Evolutionary conservation across 2,888 invertebrate species (phyloP).

Genomic region (Nephrotoma guestfalica): DNA sequence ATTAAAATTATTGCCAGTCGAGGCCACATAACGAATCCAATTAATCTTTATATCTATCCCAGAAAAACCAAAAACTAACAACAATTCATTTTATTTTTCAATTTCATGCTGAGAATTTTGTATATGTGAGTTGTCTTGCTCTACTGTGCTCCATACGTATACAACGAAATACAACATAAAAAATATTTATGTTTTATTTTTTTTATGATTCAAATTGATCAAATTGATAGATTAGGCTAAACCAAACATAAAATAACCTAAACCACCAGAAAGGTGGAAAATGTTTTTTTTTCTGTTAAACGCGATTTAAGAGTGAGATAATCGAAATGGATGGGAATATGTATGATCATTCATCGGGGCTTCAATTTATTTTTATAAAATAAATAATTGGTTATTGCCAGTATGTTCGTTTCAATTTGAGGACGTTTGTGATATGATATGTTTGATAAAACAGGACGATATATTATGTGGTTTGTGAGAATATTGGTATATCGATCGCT

Average conservation of each 20-base stretch:
- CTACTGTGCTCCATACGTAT: background rate
- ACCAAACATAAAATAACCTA: background rate
- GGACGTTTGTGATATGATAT: background rate
- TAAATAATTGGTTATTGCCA: background rate
- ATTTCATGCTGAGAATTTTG: background rate
- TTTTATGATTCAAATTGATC: background rate
- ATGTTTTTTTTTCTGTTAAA: background rate
- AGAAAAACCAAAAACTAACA: background rate
- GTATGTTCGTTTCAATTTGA: background rate
- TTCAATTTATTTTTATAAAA: background rate
- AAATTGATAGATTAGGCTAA: background rate
- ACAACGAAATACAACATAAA: background rate
- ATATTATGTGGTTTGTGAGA: too few species aligned
- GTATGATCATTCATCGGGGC: background rate
- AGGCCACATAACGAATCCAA: background rate
- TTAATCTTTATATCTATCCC: background rate
- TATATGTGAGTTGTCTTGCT: background rate
- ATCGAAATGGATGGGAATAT: background rate
- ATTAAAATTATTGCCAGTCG: background rate
- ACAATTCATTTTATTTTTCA: background rate
- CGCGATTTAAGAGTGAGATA: background rate
- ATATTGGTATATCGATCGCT: background rate
- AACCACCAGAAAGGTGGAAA: background rate
- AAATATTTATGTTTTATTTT: background rate
- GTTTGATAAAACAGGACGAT: background rate